Evolutionary conservation across 2,888 invertebrate species (phyloP), one percentile per base, ranked within the genome.

Genomic region (Lydus trimaculatus): DNA sequence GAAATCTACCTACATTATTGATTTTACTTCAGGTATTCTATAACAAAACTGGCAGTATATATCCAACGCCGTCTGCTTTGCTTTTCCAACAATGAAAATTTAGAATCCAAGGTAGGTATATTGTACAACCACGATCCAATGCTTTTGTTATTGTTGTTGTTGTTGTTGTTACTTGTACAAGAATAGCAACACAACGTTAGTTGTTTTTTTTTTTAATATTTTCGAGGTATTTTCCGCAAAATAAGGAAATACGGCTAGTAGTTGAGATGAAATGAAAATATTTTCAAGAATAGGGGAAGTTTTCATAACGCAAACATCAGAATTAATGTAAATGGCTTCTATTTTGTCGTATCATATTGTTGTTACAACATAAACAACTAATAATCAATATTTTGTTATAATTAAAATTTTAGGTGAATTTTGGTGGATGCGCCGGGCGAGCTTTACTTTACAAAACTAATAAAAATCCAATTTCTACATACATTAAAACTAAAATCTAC

Each of bases 21-120:
- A 69, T 69, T 69, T 69, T 69, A 65, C 69, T 59, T 69, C 69
- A 69, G 69, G 69, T 69, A 69, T 63, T 69, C 65, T 58, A 65
- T 63, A 59, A 69, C 69, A 65, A 69, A 69, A 62, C 65, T 62
- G 65, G 58, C 67, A 64, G 60, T 64, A 58, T 64, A 64, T 64
- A 39, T 39, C 15, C 39, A 5, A n/a, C n/a, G 17, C 67, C 64
- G 61, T 61, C 59, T 59, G 59, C 15, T 60, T 68, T 43, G n/a
- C 43, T 43, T 43, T 17, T 9, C 33, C 17, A 43, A 64, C 67
- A 68, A 68, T 64, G 64, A 61, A 64, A 68, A 64, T 67, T 67
- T 64, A 67, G 61, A 67, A 61, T 31, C 31, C 20, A 59, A 36
- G 62, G 62, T 60, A 11, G 11, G 33, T 43, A 7, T 43, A 15